These are phyloP conservation scores for Lathronympha strigana DNA, from an alignment of 2,888 invertebrate species.

Conservation along the genomic window DNA sequence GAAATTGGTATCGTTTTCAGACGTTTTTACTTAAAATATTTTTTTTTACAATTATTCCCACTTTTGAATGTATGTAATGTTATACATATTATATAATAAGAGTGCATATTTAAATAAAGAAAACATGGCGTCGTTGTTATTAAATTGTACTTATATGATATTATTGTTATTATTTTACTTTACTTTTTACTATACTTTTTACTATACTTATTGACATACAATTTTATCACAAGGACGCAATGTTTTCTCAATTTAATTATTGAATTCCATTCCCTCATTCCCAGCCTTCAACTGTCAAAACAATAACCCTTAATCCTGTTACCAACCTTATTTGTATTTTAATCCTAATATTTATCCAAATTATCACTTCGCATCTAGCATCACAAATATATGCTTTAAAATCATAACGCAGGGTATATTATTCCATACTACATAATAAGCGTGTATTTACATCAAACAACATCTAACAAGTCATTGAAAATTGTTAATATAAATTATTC, in stretches of 20 bases:
- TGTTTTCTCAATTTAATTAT: too few relatives aligned
- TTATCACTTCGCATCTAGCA: slow-evolving; percentile 6
- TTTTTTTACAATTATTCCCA: too few relatives aligned
- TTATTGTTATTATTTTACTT: too few relatives aligned
- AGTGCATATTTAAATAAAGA: too few relatives aligned
- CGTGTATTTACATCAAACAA: too few relatives aligned
- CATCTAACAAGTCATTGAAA: background rate
- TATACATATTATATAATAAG: too few relatives aligned
- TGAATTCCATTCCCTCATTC: background rate
- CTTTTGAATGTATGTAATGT: too few relatives aligned
- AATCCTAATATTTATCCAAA: background rate
- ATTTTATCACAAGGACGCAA: background rate
- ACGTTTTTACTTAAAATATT: too few relatives aligned
- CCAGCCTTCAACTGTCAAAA: slow-evolving; percentile 18
- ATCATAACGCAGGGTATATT: background rate
- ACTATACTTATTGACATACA: background rate
- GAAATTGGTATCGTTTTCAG: too few relatives aligned
- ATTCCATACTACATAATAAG: background rate
- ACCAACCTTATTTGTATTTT: background rate
- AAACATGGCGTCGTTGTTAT: too few relatives aligned
- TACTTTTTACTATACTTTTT: too few relatives aligned
- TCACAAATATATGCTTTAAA: background rate
- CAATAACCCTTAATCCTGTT: slow-evolving; percentile 4
- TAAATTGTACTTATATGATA: too few relatives aligned
- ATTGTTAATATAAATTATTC: background rate